These are phyloP conservation scores for Euthynnus affinis DNA, from an alignment of 2,797 vertebrate species.

Conservation along the genomic window DNA sequence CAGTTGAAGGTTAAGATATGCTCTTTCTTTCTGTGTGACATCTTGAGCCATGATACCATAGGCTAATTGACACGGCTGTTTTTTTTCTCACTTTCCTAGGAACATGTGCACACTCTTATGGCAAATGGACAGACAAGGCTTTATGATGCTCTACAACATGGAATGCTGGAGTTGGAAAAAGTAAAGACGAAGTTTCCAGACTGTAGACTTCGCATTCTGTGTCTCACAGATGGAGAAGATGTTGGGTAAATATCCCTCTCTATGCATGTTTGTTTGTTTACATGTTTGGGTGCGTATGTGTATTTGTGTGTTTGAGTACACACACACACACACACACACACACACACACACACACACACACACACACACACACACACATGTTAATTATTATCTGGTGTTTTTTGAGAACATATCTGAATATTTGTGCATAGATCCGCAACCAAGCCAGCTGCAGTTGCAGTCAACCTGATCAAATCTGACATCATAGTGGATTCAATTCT, in stretches of 20 bases:
- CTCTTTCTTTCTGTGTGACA: neutral
- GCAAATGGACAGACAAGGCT: constrained; percentile 15
- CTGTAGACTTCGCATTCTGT: constrained; percentile 71
- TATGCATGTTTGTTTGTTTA: neutral
- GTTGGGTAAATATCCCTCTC: constrained; percentile 39
- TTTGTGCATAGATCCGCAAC: constrained; percentile 50
- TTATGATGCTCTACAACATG: constrained; percentile 67
- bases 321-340: no score
- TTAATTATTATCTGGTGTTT: neutral
- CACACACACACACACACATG: no score
- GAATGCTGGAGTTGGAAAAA: constrained; percentile 50
- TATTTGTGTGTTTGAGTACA: no score
- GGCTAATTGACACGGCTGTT: neutral
- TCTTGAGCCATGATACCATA: neutral
- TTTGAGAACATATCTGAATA: neutral
- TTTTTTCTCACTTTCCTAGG: constrained; percentile 44
- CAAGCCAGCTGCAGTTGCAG: constrained; percentile 38
- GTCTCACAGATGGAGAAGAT: constrained; percentile 76
- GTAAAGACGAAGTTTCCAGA: constrained; percentile 62
- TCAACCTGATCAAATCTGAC: constrained; percentile 50
- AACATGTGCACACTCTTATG: constrained; percentile 51
- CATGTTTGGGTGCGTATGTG: no score
- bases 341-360: no score
- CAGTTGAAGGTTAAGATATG: neutral
- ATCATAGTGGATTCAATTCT: constrained; percentile 73